Base-by-base conservation (phyloP, 2,888 invertebrate species). In the Eudasyphora cyanicolor region DNA sequence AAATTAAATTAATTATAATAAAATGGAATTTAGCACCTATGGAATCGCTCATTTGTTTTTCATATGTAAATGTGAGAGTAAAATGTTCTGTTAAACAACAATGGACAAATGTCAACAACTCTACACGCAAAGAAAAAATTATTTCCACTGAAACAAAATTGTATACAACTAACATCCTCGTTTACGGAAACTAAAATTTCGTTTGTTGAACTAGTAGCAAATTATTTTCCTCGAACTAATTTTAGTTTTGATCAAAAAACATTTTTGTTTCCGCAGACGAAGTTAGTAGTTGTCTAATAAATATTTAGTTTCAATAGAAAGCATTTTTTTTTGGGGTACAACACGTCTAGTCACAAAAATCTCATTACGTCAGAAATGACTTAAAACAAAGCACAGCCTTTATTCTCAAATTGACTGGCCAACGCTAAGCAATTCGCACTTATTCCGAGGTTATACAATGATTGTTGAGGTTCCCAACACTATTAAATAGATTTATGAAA, bases 61-160 rank as follows among this genome's bases (percentile, higher is more conserved):
- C 2, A 8, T 24, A 27, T 57, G 57, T 27, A 14, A 14, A 27
- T 27, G 57, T 27, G 24, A 27, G 27, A 24, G 57, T 1, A 24
- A 14, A 69, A 19, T 10, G 45, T n/a, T 82, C 35, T 21, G 62
- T 57, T 32, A 35, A 75, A 82, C 77, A 45, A 19, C 79, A 64
- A 73, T 76, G 78, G 21, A 64, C 24, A 71, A 45, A 57, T 76
- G 49, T 76, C 82, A 79, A 71, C 42, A 69, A 19, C 79, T 60
- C 51, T n/a, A 21, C 51, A 51, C n/a, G 10, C 51, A 10, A 35
- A 10, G 10, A 35, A 35, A 35, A 7, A n/a, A n/a, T n/a, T n/a
- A n/a, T n/a, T n/a, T n/a, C n/a, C n/a, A n/a, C n/a, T n/a, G n/a
- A n/a, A n/a, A n/a, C n/a, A n/a, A n/a, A n/a, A n/a, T n/a, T n/a